These are phyloP conservation scores for Toxotes lorentzi DNA, from an alignment of 2,797 vertebrate species.

Conservation along the genomic window DNA sequence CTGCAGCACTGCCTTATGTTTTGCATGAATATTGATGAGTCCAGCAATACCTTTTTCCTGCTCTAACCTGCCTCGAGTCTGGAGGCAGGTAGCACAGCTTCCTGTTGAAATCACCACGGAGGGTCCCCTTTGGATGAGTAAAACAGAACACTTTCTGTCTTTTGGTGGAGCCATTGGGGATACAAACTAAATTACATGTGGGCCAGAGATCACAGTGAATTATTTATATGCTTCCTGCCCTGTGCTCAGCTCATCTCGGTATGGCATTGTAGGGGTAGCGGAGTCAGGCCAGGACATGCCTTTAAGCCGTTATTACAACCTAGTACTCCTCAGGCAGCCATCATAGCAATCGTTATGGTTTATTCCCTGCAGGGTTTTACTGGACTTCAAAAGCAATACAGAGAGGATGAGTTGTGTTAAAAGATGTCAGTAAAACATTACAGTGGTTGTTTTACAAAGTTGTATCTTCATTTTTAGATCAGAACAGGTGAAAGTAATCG, in stretches of 20 bases:
- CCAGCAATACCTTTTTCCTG: slow-evolving; percentile 29
- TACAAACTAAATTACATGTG: slow-evolving; percentile 71
- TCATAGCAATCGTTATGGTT: slow-evolving; percentile 55
- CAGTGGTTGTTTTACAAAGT: slow-evolving; percentile 4
- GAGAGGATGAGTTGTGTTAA: not conserved
- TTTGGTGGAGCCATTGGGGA: slow-evolving; percentile 50
- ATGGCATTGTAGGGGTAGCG: slow-evolving; percentile 34
- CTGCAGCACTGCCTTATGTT: slow-evolving; percentile 13
- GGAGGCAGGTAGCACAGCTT: slow-evolving; percentile 29
- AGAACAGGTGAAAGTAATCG: slow-evolving; percentile 15
- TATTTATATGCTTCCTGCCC: slow-evolving; percentile 64
- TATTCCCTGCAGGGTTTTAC: slow-evolving; percentile 38
- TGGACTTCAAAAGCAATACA: slow-evolving; percentile 47
- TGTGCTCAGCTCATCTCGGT: slow-evolving; percentile 42
- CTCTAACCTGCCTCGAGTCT: slow-evolving; percentile 12
- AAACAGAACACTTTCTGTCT: slow-evolving; percentile 52
- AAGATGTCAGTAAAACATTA: slow-evolving; percentile 14
- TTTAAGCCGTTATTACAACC: slow-evolving; percentile 66
- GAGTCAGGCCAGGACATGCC: slow-evolving; percentile 58
- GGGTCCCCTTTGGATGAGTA: slow-evolving; percentile 30
- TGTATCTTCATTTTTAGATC: slow-evolving; percentile 12
- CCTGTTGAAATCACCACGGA: slow-evolving; percentile 26
- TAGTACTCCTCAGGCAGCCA: slow-evolving; percentile 59
- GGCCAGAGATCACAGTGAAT: slow-evolving; percentile 70
- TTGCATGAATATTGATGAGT: slow-evolving; percentile 43